Base-by-base conservation (phyloP, 2,888 invertebrate species). In the Epistrophe grossulariae region DNA sequence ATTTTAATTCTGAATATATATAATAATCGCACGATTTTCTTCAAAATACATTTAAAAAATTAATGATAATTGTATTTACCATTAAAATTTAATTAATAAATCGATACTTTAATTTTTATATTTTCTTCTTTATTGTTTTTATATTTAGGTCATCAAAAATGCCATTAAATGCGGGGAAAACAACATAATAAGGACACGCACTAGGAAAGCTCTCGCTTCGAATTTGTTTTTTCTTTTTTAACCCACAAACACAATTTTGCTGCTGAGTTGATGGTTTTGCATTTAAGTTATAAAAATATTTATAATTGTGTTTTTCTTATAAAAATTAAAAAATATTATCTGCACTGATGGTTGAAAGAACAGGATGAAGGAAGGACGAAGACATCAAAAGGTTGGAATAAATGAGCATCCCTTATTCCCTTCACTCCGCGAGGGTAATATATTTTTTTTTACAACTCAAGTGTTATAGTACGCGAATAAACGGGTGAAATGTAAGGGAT, bases 401-500 rank as follows among this genome's bases (percentile, higher is more conserved):
- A 64, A 40, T 17, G 40, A 62, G 24, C 10, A 10, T n/a, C n/a
- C 28, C 24, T 62, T 45, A 10, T 11, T 3, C n/a, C 10, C 17
- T 28, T 6, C n/a, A 35, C 19, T 45, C 48, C 13, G 28, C 31
- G 2, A 10, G 17, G 17, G 15, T n/a, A 35, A n/a, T 59, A 15
- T 40, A 40, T 19, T 15, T 40, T 19, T 11, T 19, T 19, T 43
- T 57, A 19, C 35, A 55, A 15, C 57, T 35, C 57, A 38, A 38
- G 17, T 43, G 17, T 13, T 35, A 28, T 50, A 52, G 15, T 19
- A 38, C 19, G n/a, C 73, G 80, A 81, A 81, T 78, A 73, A 64
- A 74, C 48, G 83, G 76, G 60, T 83, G 57, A 87, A 83, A 83
- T 77, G 79, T 83, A 83, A 76, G 68, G 79, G 71, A 83, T 83